Base-by-base conservation (phyloP, 2,888 invertebrate species). In the Neoaliturus tenellus region DNA sequence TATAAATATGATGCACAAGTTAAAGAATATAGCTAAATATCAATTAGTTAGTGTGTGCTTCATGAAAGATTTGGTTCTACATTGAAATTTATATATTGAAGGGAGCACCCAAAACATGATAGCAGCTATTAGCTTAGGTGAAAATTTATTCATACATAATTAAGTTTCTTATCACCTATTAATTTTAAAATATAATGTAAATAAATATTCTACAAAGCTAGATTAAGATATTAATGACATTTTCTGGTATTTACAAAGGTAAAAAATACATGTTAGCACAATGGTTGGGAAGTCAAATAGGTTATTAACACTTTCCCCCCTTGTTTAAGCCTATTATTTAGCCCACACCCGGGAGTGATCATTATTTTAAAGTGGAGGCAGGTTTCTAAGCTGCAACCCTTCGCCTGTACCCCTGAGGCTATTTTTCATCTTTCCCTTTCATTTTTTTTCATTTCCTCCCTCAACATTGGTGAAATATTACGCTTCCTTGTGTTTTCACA, bases 311-410 rank as follows among this genome's bases (percentile, higher is more conserved):
- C 62, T 28, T 25, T 62, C 31, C 62, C 28, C 62, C 28, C 28
- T 62, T 62, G 62, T 62, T 62, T 62, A 62, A 17, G 62, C 23
- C 4, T 28, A 28, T 62, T 62, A 62, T 62, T 62, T 31, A 62
- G 62, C 62, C 62, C 62, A 62, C 62, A 31, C 12, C 14, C 14
- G 14, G 10, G 62, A 55, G 62, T 62, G 62, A 62, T 62, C 62
- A 62, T 62, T 62, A 62, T 62, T 62, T 62, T 62, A 62, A 31
- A 62, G 62, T 62, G 62, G 62, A 62, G 62, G 20, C 62, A 62
- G 28, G 62, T 28, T 62, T 62, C 62, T 62, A 62, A 62, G 14
- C 62, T 62, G 62, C 62, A 28, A 62, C 62, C 62, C 62, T 62
- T 62, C 17, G 28, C 14, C 17, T 12, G 55, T 23, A 17, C 62